Evolutionary conservation across 2,797 vertebrate genomes (phyloP).

Genomic region (Poecile montanus): DNA sequence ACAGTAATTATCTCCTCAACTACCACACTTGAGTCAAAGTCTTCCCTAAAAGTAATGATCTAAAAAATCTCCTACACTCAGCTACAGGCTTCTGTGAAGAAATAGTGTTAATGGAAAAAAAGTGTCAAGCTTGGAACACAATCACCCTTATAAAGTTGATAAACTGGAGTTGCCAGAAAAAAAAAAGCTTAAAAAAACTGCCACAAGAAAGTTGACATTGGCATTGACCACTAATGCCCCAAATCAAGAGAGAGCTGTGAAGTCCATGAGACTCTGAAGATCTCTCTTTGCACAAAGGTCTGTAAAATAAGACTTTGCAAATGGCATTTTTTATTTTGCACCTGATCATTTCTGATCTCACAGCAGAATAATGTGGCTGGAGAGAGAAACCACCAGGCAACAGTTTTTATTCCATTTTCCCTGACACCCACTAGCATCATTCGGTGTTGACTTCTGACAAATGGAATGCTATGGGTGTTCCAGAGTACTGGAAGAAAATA

Average conservation of each 20-base stretch:
- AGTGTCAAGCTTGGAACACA: background rate
- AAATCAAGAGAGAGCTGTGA: background rate
- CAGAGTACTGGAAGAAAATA: background rate
- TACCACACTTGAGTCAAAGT: background rate
- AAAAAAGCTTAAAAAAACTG: background rate
- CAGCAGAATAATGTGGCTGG: background rate
- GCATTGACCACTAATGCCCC: background rate
- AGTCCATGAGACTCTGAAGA: background rate
- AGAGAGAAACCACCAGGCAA: background rate
- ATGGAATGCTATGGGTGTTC: background rate
- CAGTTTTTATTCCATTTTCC: background rate
- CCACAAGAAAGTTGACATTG: background rate
- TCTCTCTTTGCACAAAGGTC: background rate
- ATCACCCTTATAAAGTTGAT: background rate
- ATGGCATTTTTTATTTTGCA: background rate
- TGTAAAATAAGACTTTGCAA: background rate
- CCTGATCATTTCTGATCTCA: background rate
- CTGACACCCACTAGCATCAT: background rate
- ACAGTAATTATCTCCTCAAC: background rate
- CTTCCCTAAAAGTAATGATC: background rate
- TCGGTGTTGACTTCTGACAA: background rate
- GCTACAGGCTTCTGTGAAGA: background rate
- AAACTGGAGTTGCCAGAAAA: background rate
- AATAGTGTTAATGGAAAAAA: background rate
- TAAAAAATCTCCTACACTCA: background rate